These are phyloP conservation scores for Selenia dentaria DNA, from an alignment of 2,888 invertebrate species.

Conservation along the genomic window DNA sequence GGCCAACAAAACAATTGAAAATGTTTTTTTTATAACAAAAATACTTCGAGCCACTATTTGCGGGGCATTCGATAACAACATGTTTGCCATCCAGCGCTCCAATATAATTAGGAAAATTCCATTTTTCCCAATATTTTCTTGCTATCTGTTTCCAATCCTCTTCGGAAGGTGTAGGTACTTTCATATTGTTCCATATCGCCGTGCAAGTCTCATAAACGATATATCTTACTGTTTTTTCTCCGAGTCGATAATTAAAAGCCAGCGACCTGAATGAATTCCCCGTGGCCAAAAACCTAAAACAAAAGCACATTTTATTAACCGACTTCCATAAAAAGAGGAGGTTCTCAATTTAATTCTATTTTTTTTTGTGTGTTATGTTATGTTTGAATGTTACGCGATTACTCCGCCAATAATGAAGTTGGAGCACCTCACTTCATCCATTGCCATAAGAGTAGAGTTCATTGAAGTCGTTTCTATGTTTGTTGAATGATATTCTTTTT, in stretches of 20 bases:
- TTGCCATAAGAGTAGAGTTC: conserved; percentile 11
- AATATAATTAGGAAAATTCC: conserved; percentile 25
- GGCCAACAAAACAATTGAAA: conserved; percentile 29
- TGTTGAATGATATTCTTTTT: conserved; percentile 16
- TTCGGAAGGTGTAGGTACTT: conserved; percentile 3
- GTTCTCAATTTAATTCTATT: background rate
- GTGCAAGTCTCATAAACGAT: conserved; percentile 11
- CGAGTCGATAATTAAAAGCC: conserved; percentile 8
- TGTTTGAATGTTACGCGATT: conserved; percentile 13
- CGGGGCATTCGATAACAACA: conserved; percentile 18
- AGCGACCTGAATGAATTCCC: conserved; percentile 32
- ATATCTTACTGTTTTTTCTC: conserved; percentile 13
- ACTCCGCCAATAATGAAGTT: conserved; percentile 8
- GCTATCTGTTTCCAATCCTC: background rate
- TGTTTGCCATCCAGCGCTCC: conserved; percentile 28
- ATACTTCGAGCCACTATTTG: conserved; percentile 25
- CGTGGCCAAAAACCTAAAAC: conserved; percentile 33
- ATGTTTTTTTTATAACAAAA: conserved; percentile 26
- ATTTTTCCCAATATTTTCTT: conserved; percentile 13
- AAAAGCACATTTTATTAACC: conserved; percentile 16
- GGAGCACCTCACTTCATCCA: conserved; percentile 8
- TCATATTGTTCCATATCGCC: conserved; percentile 3
- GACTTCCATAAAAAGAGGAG: conserved; percentile 3
- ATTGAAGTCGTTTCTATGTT: conserved; percentile 14
- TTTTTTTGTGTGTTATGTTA: conserved; percentile 5